Base-by-base conservation (phyloP, 2,113 vertebrate genomes). In the Ciconia maguari region DNA sequence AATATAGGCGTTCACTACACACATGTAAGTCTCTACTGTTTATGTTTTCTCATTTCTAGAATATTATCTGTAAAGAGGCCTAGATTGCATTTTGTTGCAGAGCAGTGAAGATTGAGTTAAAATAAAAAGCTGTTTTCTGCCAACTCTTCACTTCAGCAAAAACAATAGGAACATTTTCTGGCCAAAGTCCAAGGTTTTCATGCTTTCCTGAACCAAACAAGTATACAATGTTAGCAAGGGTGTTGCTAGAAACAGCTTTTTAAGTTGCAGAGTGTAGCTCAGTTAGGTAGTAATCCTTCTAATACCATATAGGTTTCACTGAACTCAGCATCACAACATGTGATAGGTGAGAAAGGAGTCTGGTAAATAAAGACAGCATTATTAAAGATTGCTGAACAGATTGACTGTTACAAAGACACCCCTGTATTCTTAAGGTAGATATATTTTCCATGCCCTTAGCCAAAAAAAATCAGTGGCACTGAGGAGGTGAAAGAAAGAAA, bases 401-500 rank as follows among this genome's bases (percentile, higher is more conserved):
- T 62, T 5, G 29, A 83, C 70, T 34, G 9, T 83, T 93, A 94
- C 77, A 95, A 95, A 97, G 81, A 93, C 38, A 88, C 55, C 87
- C 61, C 52, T 94, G 17, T 92, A 68, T 65, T 91, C 82, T 77
- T 84, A 77, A 96, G 87, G 83, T 77, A 88, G 64, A 88, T 91
- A 49, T 62, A 92, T 89, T 96, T 96, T 97, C 92, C 93, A 62
- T 49, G 55, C 21, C 29, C 13, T 66, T 71, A 81, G 93, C 94
- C 94, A 96, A 95, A 93, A 90, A 90, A 84, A 78, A 62, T 6
- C 13, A 89, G 66, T 89, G 84, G 91, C 62, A 80, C 0, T 87
- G 66, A 58, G 58, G 54, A 96, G 54, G 78, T 83, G 81, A 93
- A 97, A 94, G 69, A 96, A 96, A 95, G 87, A 96, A 85, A 87